phyloP scores from a whole-genome alignment of 30 jellyfish, hydroid and myxozoan genomes.

The Sanderia malayensis region DNA sequence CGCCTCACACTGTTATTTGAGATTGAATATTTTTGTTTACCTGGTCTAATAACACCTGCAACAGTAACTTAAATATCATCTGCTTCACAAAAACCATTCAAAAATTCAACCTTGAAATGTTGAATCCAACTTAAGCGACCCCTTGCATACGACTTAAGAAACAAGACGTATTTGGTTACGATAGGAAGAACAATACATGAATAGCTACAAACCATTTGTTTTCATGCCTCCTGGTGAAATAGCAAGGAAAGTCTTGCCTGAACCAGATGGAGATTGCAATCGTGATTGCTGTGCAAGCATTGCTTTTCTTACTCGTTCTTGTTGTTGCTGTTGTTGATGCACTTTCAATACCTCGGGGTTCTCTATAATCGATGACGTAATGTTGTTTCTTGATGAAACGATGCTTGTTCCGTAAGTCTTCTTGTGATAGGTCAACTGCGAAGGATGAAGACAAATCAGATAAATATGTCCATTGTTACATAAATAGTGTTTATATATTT shows the following conservation, averaged over 20 bases:
- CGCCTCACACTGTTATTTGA: no score
- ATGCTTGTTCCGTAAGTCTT: slow-evolving; percentile 89
- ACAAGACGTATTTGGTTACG: no score
- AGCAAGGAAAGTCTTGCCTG: slow-evolving; percentile 2
- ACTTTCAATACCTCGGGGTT: slow-evolving; percentile 83
- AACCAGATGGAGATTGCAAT: slow-evolving; percentile 42
- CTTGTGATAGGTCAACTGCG: slow-evolving; percentile 79
- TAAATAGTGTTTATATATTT: no score
- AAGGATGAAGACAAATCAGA: background rate
- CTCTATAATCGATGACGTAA: slow-evolving; percentile 81
- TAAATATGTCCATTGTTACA: no score
- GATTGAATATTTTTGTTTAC: no score
- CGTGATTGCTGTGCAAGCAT: slow-evolving; percentile 47
- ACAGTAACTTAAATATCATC: no score
- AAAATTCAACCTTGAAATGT: no score
- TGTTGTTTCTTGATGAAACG: slow-evolving; percentile 55
- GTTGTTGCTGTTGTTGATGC: slow-evolving; percentile 78
- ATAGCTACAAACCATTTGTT: background rate
- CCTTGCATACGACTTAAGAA: no score
- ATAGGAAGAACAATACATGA: no score
- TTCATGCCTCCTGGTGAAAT: slow-evolving; percentile 4
- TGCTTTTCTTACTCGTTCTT: slow-evolving; percentile 57
- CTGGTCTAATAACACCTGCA: no score
- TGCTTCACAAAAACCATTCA: no score
- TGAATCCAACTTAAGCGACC: no score